Conservation (phyloP, 1,140 invertebrate species). For the Sitophilus oryzae region DNA sequence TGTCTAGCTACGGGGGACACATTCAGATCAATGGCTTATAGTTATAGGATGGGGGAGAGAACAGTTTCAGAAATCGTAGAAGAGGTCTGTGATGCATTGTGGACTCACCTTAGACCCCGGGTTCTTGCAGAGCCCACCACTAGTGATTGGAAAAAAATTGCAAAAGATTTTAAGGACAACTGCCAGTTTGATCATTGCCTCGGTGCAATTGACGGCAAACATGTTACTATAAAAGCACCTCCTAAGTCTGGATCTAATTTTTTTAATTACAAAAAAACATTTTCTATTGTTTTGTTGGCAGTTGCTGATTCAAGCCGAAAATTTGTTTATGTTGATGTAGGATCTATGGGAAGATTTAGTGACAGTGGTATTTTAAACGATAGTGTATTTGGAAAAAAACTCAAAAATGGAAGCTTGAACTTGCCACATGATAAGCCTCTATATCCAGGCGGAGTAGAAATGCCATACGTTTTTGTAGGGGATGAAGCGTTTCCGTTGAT, state of each 20-base stretch:
- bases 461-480: slow-evolving; percentile 34
- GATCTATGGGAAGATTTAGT: slow-evolving; percentile 42
- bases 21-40: slow-evolving; percentile 24
- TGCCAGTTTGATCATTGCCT: slow-evolving; percentile 45
- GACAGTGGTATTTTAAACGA: slow-evolving; percentile 30
- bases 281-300: slow-evolving; percentile 45
- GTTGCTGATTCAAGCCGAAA: slow-evolving; percentile 46
- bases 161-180: slow-evolving; percentile 30
- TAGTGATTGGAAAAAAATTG: slow-evolving; percentile 32
- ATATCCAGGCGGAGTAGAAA: slow-evolving; percentile 7
- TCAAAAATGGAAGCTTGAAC: slow-evolving; percentile 13
- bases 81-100: slow-evolving; percentile 30
- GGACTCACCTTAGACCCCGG: slow-evolving; percentile 30
- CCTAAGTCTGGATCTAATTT: no score
- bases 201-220: no score
- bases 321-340: slow-evolving; percentile 46
- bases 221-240: no score
- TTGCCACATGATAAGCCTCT: slow-evolving; percentile 9
- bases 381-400: slow-evolving; percentile 17
- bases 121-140: slow-evolving; percentile 25
- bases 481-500: slow-evolving; percentile 47
- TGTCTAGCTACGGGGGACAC: slow-evolving; percentile 22
- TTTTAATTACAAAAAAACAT: no score
- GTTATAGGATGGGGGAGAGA: slow-evolving; percentile 29
- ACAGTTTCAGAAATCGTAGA: slow-evolving; percentile 31